Base-by-base conservation (phyloP, 2,888 invertebrate species). In the Chrysomela aeneicollis region DNA sequence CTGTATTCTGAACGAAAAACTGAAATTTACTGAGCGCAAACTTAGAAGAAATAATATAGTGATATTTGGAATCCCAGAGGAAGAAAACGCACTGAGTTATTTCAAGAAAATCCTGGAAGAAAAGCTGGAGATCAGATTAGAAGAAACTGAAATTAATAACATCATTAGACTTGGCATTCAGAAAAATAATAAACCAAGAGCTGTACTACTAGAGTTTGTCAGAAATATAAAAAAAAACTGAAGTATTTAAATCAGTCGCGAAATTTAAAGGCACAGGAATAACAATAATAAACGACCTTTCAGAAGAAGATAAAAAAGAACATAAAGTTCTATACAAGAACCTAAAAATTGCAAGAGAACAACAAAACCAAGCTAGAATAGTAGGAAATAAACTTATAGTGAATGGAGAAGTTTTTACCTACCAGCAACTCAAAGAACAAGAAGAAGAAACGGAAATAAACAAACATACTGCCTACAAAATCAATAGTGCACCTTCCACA, bases 91-190 rank as follows among this genome's bases (percentile, higher is more conserved):
- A 30, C 30, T 52, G 30, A 30, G 0, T 15, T 52, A 52, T 30
- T 52, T 52, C 15, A 52, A 52, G 15, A 52, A 15, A 15, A 15
- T 30, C n/a, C 1, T 52, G 30, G 32, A 52, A 17, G 17, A 52
- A 17, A 52, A 52, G 5, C 52, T 52, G 30, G 9, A 52, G 6
- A 17, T 52, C n/a, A 26, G 15, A 15, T 26, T 52, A 9, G 52
- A 52, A 52, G 52, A 52, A 52, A 52, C 52, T 30, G 52, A 52
- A 52, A 30, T 52, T 6, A 26, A 52, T 52, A 9, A 52, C 15
- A 52, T 52, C 32, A 52, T 12, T n/a, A 32, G 52, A 52, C 26
- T 52, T 32, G 52, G 17, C 12, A 15, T 52, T 2, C 52, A 12
- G 8, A 52, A 30, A n/a, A 52, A 32, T 52, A 52, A 52, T 15